A percentile compares a stretch with the other conserved stretches of the same genome.
phyloP scores from a whole-genome alignment of 1,140 invertebrate species.

The Drosophila micromelanica region DNA sequence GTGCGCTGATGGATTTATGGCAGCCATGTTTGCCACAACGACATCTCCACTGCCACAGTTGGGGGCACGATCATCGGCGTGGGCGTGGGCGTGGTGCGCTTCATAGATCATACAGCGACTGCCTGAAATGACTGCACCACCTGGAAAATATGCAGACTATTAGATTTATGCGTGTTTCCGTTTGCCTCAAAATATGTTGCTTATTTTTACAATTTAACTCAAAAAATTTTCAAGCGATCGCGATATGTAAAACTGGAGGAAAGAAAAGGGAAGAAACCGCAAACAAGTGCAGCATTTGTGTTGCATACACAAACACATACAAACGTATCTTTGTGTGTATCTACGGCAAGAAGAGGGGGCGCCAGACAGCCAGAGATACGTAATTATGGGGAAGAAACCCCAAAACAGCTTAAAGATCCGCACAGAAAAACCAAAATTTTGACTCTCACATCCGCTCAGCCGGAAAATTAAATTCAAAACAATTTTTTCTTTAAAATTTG shows the following conservation, averaged over 20 bases:
- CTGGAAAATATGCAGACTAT: slow-evolving; percentile 64
- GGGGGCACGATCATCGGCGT: slow-evolving; percentile 38
- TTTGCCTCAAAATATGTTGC: neutral
- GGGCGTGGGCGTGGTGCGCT: slow-evolving; percentile 51
- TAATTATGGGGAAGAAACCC: too few relatives aligned
- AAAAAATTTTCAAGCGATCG: neutral
- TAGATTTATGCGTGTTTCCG: slow-evolving; percentile 72
- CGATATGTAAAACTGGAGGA: slow-evolving; percentile 1
- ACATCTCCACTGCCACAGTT: slow-evolving; percentile 21
- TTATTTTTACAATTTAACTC: slow-evolving; percentile 3
- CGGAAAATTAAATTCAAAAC: slow-evolving; percentile 29
- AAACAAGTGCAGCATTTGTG: slow-evolving; percentile 18
- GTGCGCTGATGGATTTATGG: slow-evolving; percentile 77
- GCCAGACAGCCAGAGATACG: neutral
- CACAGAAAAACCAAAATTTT: neutral
- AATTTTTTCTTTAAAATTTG: neutral
- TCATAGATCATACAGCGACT: slow-evolving; percentile 63
- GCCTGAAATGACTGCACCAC: slow-evolving; percentile 53
- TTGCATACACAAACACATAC: neutral
- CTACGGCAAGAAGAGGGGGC: neutral
- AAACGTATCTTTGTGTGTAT: neutral
- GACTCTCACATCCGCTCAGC: slow-evolving; percentile 25
- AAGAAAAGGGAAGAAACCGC: neutral
- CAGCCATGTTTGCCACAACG: slow-evolving; percentile 60
- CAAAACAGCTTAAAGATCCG: neutral